phyloP scores from a whole-genome alignment of 1,140 invertebrate species.

The Bombyx mandarina region DNA sequence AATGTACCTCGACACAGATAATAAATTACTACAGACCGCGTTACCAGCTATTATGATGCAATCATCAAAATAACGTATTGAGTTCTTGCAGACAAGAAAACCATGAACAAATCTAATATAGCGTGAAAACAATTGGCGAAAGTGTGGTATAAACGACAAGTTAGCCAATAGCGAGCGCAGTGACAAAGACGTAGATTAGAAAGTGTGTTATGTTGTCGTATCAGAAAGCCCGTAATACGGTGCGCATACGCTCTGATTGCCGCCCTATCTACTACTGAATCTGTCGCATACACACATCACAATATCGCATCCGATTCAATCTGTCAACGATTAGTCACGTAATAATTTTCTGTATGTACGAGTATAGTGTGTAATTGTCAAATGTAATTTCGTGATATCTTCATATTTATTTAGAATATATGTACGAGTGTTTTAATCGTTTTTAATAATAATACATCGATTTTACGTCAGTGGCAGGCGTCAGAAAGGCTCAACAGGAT shows the following conservation, averaged over 20 bases:
- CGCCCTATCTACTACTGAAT: conserved; percentile 56
- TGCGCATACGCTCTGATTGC: conserved; percentile 59
- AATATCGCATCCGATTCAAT: background rate
- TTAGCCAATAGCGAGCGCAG: conserved; percentile 59
- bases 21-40: too few species aligned
- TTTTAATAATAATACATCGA: too few species aligned
- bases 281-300: conserved; percentile 41
- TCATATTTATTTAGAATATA: too few species aligned
- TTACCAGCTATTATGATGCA: conserved; percentile 32
- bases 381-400: too few species aligned
- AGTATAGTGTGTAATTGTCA: too few species aligned
- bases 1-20: too few species aligned
- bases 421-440: too few species aligned
- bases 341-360: background rate
- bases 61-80: conserved; percentile 23
- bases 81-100: conserved; percentile 39
- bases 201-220: conserved; percentile 63
- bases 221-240: conserved; percentile 55
- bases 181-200: conserved; percentile 69
- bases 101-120: conserved; percentile 56
- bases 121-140: conserved; percentile 70
- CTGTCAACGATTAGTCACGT: background rate
- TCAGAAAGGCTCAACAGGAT: too few species aligned
- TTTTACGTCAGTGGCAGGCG: too few species aligned
- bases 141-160: conserved; percentile 50